These are phyloP conservation scores for Noctua janthe DNA, from an alignment of 2,888 invertebrate species.

Conservation along the genomic window DNA sequence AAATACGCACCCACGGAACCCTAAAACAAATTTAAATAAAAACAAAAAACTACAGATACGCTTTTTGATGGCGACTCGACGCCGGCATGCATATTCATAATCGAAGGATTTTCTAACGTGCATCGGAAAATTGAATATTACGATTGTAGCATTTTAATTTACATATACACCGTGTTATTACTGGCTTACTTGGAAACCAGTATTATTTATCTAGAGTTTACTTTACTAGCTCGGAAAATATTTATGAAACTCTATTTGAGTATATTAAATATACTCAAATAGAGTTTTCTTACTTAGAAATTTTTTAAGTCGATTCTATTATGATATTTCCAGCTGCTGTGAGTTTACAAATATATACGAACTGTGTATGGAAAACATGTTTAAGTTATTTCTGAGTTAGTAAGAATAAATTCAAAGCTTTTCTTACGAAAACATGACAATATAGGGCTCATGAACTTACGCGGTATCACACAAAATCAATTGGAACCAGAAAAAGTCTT, in stretches of 20 bases:
- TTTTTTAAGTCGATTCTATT: neutral
- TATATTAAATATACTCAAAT: neutral
- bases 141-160: conserved; percentile 58
- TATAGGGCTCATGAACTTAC: no score
- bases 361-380: neutral
- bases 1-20: conserved; percentile 6
- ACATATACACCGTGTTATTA: conserved; percentile 58
- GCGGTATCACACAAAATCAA: no score
- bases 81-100: conserved; percentile 78
- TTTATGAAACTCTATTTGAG: conserved; percentile 19
- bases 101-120: conserved; percentile 70
- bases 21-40: conserved; percentile 61
- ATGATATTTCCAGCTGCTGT: neutral
- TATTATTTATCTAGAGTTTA: conserved; percentile 29
- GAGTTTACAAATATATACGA: conserved; percentile 2
- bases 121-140: conserved; percentile 70
- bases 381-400: neutral
- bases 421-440: no score
- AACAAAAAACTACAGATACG: conserved; percentile 49
- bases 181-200: conserved; percentile 29
- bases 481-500: neutral
- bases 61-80: conserved; percentile 66
- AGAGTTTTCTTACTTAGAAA: no score
- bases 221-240: conserved; percentile 6
- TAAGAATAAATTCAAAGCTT: neutral